Conservation (phyloP, 2,797 vertebrate genomes). For the Eulemur albifrons region DNA sequence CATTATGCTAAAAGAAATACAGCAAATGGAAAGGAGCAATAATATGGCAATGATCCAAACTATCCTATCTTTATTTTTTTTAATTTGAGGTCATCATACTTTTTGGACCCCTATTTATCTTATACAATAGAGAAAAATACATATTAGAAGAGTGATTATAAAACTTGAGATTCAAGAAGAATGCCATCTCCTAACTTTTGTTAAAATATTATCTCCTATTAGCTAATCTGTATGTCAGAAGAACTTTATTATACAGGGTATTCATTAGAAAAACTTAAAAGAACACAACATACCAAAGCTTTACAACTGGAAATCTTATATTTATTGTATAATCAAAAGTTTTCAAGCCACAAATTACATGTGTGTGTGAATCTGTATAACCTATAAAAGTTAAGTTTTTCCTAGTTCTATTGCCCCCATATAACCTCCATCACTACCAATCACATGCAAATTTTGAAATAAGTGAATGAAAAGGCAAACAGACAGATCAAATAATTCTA, state of each 20-base stretch:
- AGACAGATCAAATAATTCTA: neutral
- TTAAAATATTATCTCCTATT: neutral
- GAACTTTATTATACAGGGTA: neutral
- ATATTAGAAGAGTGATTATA: neutral
- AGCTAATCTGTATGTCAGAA: neutral
- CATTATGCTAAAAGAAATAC: neutral
- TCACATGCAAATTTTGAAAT: neutral
- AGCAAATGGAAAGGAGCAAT: conserved; percentile 15
- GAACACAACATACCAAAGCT: neutral
- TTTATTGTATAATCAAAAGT: conserved; percentile 5
- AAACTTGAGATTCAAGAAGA: conserved; percentile 17
- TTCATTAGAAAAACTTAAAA: neutral
- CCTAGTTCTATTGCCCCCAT: neutral
- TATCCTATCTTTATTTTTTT: neutral
- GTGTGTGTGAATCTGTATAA: neutral
- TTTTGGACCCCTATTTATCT: neutral
- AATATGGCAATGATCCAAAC: neutral
- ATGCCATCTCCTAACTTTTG: neutral
- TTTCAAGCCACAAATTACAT: neutral
- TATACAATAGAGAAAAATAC: neutral
- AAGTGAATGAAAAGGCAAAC: neutral
- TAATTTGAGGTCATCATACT: neutral
- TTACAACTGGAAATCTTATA: neutral
- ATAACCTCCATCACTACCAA: neutral
- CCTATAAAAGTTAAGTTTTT: neutral